Base-by-base conservation (phyloP, 2,113 vertebrate species). In the Piprites chloris region DNA sequence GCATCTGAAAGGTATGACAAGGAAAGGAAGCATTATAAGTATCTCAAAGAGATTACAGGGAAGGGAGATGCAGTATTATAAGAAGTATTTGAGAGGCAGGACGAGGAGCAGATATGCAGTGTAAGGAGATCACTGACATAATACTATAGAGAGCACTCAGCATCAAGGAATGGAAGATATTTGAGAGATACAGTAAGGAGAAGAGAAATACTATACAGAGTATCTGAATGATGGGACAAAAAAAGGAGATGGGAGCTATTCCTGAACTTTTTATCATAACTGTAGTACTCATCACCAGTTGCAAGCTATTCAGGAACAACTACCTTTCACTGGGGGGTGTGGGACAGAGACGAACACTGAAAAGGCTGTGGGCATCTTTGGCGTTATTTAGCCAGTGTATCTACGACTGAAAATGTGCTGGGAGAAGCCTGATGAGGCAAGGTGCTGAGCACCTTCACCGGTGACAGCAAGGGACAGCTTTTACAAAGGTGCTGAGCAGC, bases 1-100 rank as follows among this genome's bases (percentile, higher is more conserved):
- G 32, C 63, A 89, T 80, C 49, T 95, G 81, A 89, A 76, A 88
- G 33, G 68, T 75, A 56, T 94, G 79, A 95, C 78, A 93, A 78
- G 71, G 39, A 19, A 41, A 94, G 89, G 79, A 41, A 58, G 52
- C 69, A 68, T 42, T 65, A 6, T 72, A 46, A 96, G 89, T 55
- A 93, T 78, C 90, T 68, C 30, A 4, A 47, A 71, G 56, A 87
- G 85, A 95, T 95, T 78, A 90, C 53, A 86, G 77, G 49, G 49
- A 87, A 94, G 33, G 68, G 23, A 96, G 93, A 84, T 87, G 79
- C 2, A 2, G 84, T 66, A 37, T 94, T 88, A 55, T 72, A 52
- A 77, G 90, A 33, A 94, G 74, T 20, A 78, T 92, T 66, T 42
- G 90, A 93, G 90, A 94, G 96, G 88, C 90, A 96, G 89, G 79